A percentile compares a stretch with the other conserved stretches of the same genome.
These are phyloP conservation scores for Hemichromis elongatus DNA, from an alignment of 2,113 vertebrate genomes.

Conservation along the genomic window DNA sequence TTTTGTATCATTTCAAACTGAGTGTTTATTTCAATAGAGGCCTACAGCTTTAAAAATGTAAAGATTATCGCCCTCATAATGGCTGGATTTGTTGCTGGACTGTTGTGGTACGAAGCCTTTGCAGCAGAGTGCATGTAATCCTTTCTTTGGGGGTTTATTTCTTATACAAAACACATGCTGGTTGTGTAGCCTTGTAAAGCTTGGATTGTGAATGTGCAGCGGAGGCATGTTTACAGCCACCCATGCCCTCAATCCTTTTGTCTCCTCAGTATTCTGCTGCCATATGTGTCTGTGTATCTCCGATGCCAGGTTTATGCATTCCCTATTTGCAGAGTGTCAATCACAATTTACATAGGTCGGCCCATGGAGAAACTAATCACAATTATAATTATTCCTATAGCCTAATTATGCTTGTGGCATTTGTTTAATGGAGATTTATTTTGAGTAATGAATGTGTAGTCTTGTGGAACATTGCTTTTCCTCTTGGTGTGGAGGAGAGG, in stretches of 20 bases:
- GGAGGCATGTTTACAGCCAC: conserved; percentile 6
- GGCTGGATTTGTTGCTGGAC: background rate
- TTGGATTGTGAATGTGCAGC: background rate
- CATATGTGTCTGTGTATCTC: background rate
- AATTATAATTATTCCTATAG: conserved; percentile 69
- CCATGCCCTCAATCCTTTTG: conserved; percentile 4
- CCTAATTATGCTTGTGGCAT: conserved; percentile 70
- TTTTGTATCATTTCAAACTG: background rate
- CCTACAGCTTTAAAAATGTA: background rate
- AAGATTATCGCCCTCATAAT: background rate
- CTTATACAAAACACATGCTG: background rate
- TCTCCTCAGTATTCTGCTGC: conserved; percentile 1
- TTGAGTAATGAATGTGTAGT: conserved; percentile 73
- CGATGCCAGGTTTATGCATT: conserved; percentile 19
- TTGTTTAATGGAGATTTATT: conserved; percentile 75
- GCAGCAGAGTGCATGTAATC: background rate
- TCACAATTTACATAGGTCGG: conserved; percentile 61
- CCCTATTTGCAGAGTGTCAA: conserved; percentile 48
- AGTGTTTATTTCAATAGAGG: background rate
- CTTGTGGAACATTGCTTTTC: conserved; percentile 74
- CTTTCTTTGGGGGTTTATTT: background rate
- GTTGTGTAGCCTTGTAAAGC: background rate
- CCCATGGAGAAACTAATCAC: conserved; percentile 63
- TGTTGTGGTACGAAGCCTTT: background rate
- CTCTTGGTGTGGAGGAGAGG: conserved; percentile 26